Evolutionary conservation across 2,113 vertebrate species (phyloP), one percentile per base, ranked within the genome.

Genomic region (Burhinus oedicnemus): DNA sequence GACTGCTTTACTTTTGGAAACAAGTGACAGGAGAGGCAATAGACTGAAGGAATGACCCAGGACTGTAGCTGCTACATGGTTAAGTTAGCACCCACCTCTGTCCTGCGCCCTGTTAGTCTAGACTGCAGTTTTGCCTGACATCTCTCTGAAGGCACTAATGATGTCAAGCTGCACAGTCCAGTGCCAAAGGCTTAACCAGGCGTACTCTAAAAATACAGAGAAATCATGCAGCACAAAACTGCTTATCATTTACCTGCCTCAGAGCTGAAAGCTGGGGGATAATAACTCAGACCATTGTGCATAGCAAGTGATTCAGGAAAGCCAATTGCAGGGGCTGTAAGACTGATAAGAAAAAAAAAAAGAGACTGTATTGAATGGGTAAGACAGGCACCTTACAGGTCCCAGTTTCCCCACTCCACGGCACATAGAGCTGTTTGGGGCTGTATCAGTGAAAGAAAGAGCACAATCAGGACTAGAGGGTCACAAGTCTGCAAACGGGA

Each of bases 161-260:
- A 52, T 61, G 34, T 61, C 88, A 77, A 21, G 49, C 68, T 88
- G 49, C 49, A 52, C 29, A 84, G 61, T 13, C 32, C 29, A 8
- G 34, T 60, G 70, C 66, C 83, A 83, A 47, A 58, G 82, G 42
- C 57, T 93, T 71, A 84, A 29, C 61, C 38, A 94, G 65, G 44
- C 62, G 30, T 40, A 3, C 34, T 62, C 29, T 36, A n/a, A 69
- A 90, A 72, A 57, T 22, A 40, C 21, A 36, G 58, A 64, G 71
- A 92, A 88, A 79, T 69, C 83, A 44, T 6, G 40, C 58, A 57
- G 79, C 75, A 65, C 49, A 86, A 49, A 95, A 60, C 85, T 80
- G 66, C 40, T 86, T 45, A 72, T 57, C 44, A 8, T 49, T 86
- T 90, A 72, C 83, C 71, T 72, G 55, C 80, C 60, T 80, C 49